Base-by-base conservation (phyloP, 2,113 vertebrate genomes). In the Malurus alboscapulatus region DNA sequence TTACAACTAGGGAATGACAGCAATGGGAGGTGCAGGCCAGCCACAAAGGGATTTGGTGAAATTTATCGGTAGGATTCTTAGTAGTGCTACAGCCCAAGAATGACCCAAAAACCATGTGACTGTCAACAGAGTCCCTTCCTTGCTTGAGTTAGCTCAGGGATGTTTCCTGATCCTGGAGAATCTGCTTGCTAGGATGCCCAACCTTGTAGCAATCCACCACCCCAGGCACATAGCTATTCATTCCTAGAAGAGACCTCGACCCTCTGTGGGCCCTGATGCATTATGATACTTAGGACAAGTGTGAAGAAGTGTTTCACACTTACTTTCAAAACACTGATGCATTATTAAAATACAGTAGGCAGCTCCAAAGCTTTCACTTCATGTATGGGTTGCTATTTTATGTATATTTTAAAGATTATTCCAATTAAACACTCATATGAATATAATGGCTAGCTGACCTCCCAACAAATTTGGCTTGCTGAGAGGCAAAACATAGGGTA, bases 141-240 rank as follows among this genome's bases (percentile, higher is more conserved):
- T 0, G 0, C 47, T 67, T 75, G 53, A 50, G 20, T 68, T 65
- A 72, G 17, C 8, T 29, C 53, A 73, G 2, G 2, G 25, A 68
- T 54, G 34, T 54, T 78, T 89, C 18, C n/a, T 69, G 32, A 18
- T 76, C 12, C 55, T 51, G 62, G 4, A 83, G 29, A 69, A 83
- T 73, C n/a, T 36, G 47, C 2, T 12, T 55, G 3, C 76, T 57
- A 58, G 12, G 22, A 27, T 36, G 32, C 7, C 14, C 32, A 69
- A 0, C 13, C 29, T 87, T 38, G 18, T 36, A 78, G 27, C 40
- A 65, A 42, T 84, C 45, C 85, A 29, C 9, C 25, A 38, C 24
- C 38, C 5, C 7, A 53, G 32, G 47, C 10, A 87, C 6, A 12
- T 17, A 45, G 27, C 72, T 62, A 12, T 79, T 84, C 30, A 11